phyloP scores from a whole-genome alignment of 1,140 invertebrate genomes.

The Drosophila subpulchrella region DNA sequence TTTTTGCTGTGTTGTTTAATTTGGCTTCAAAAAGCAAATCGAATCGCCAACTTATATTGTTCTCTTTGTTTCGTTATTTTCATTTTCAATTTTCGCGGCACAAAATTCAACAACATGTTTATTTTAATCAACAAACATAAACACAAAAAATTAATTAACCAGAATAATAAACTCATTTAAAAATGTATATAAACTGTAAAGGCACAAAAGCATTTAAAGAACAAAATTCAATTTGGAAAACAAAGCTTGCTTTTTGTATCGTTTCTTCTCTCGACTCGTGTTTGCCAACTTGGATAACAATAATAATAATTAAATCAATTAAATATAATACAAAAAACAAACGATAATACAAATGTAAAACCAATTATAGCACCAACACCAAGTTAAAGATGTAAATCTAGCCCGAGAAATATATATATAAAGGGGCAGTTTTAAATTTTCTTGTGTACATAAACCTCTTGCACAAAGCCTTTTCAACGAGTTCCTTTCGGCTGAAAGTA shows the following conservation, averaged over 20 bases:
- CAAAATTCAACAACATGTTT: conserved; percentile 55
- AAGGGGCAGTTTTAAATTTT: not conserved
- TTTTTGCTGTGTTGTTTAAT: conserved; percentile 47
- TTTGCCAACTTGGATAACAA: not conserved
- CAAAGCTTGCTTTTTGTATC: conserved; percentile 30
- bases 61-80: conserved; percentile 28
- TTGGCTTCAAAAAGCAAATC: conserved; percentile 50
- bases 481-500: not conserved
- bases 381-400: conserved; percentile 11
- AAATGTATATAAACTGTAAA: conserved; percentile 32
- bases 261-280: conserved; percentile 42
- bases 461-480: conserved; percentile 11
- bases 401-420: conserved; percentile 1
- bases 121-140: conserved; percentile 62
- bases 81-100: conserved; percentile 39
- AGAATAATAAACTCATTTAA: conserved; percentile 58
- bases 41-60: conserved; percentile 30
- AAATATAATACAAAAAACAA: conserved; percentile 15
- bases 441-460: conserved; percentile 1
- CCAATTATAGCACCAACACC: conserved; percentile 34
- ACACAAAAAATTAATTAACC: conserved; percentile 59
- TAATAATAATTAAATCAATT: conserved; percentile 15
- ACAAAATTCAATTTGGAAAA: conserved; percentile 42
- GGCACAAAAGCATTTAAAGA: conserved; percentile 46
- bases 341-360: conserved; percentile 18